Evolutionary conservation across 2,797 vertebrate genomes (phyloP), one percentile per base, ranked within the genome.

Genomic region (Channallabes apus): DNA sequence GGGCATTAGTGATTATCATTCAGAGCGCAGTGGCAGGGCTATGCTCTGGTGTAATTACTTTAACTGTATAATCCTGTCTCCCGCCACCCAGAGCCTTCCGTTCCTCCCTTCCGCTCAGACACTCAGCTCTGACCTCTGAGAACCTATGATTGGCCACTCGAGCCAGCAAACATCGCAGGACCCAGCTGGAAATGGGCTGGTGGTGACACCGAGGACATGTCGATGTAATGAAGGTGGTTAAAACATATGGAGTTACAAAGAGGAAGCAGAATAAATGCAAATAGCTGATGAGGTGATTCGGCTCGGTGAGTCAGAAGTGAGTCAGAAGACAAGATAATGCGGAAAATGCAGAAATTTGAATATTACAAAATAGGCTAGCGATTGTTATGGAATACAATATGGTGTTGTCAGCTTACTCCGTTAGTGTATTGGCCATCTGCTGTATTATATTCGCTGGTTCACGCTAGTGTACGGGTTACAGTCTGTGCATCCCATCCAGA

Each of bases 11-110:
- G 64, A 82, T 67, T 62, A 56, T 77, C 73, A 79, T 82, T 82
- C 58, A 22, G 71, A 67, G 69, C 12, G 6, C n/a, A 71, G 38
- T 61, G 18, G 38, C 59, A 46, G 75, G 54, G 61, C 78, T 75
- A 59, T n/a, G n/a, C 73, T 83, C 83, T 46, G 75, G 56, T 80
- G 82, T 83, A 85, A 81, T 87, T 84, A 80, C 81, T 80, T 86
- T 80, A 87, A 84, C 61, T 58, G 73, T 86, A 80, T 85, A 84
- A 83, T 85, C 84, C 77, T 73, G 35, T 22, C 32, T 80, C 56
- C 80, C 15, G 81, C 77, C 78, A 68, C 75, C 77, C 78, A 69
- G 41, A 38, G 81, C 56, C 77, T 81, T 80, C 69, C 54, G 64
- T 22, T 76, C 82, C 46, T 64, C 67, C 71, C 41, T 87, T 59